These are phyloP conservation scores for Cryptoprocta ferox DNA, from an alignment of 2,797 vertebrate species.

Conservation along the genomic window DNA sequence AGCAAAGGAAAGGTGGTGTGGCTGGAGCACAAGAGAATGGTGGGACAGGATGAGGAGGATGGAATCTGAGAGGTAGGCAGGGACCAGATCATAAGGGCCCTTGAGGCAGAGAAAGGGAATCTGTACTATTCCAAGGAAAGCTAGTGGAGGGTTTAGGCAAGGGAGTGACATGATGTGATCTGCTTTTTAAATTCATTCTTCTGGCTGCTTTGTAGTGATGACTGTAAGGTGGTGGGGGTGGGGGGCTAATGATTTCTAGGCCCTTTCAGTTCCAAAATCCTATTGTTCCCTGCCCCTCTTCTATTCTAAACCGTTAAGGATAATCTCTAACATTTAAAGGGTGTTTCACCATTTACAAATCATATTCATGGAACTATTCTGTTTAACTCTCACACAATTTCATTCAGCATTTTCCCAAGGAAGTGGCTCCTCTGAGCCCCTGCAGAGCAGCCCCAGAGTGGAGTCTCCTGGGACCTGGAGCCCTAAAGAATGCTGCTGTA, in stretches of 20 bases:
- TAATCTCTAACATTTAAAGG: neutral
- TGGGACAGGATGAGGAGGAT: neutral
- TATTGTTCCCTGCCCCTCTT: neutral
- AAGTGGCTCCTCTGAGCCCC: neutral
- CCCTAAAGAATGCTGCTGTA: neutral
- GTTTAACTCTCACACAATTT: neutral
- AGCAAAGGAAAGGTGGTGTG: neutral
- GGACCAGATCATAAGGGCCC: neutral
- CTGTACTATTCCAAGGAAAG: neutral
- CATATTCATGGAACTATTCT: neutral
- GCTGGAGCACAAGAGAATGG: too few relatives aligned
- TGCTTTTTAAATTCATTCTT: neutral
- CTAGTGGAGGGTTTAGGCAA: neutral
- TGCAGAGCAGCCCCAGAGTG: neutral
- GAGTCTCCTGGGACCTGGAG: neutral
- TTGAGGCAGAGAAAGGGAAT: neutral
- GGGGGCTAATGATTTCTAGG: neutral
- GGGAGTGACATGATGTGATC: neutral
- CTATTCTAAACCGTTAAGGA: neutral
- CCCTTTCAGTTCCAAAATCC: neutral
- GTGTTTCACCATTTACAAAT: constrained; percentile 1
- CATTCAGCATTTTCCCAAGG: neutral
- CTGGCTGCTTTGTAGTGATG: neutral
- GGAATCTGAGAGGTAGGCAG: neutral
- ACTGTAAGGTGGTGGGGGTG: neutral